These are phyloP conservation scores for Mermis nigrescens DNA, from an alignment of 2,888 invertebrate genomes.

Conservation along the genomic window DNA sequence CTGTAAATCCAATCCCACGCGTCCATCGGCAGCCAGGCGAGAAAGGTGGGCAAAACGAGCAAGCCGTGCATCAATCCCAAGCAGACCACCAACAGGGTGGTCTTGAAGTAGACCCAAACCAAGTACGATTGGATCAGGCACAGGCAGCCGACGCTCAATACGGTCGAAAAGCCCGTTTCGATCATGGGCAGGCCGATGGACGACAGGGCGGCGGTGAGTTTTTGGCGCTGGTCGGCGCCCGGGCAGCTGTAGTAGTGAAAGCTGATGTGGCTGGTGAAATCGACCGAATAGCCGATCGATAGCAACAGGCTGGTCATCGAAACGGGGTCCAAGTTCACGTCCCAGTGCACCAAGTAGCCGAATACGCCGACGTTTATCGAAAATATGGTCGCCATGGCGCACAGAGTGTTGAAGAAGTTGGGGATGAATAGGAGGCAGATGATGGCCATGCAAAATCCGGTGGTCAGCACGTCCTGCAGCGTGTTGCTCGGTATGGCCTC, in stretches of 20 bases:
- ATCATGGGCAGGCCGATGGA: not conserved
- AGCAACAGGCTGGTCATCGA: not conserved
- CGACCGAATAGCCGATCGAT: not conserved
- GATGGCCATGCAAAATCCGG: constrained; percentile 1
- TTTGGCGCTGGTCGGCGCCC: not conserved
- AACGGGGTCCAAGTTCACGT: not conserved
- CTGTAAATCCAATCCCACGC: not conserved
- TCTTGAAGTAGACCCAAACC: not conserved
- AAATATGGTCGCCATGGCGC: not conserved
- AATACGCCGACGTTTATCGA: not conserved
- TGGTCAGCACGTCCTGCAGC: not conserved
- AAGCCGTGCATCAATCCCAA: not conserved
- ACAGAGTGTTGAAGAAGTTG: not conserved
- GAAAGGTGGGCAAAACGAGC: not conserved
- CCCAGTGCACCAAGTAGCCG: not conserved
- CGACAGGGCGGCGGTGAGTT: not conserved
- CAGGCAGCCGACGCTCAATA: not conserved
- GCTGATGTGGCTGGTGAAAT: not conserved
- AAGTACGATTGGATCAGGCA: not conserved
- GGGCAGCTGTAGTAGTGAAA: not conserved
- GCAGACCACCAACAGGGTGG: not conserved
- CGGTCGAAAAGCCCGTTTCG: not conserved
- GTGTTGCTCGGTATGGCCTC: not conserved
- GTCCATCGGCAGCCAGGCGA: not conserved
- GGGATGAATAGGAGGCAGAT: not conserved